Conservation (phyloP, 1,140 invertebrate species). For the Nautilus pompilius region DNA sequence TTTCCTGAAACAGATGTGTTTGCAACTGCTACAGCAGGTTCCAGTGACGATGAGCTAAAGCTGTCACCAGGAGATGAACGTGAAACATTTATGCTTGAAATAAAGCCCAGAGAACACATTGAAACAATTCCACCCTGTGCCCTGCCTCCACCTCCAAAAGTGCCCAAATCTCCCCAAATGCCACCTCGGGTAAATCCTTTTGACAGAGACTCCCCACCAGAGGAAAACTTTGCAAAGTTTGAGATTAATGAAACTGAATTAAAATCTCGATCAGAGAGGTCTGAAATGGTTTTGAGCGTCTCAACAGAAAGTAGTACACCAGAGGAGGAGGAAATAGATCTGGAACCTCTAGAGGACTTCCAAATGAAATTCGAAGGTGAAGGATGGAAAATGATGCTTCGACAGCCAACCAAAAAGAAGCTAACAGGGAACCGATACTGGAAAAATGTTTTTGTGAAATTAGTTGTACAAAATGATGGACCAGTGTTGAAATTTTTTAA, state of each 20-base stretch:
- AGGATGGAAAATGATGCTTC: constrained; percentile 96
- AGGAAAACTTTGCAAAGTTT: constrained; percentile 51
- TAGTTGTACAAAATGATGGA: constrained; percentile 57
- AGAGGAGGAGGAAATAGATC: constrained; percentile 91
- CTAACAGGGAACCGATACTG: constrained; percentile 87
- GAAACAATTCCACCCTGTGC: constrained; percentile 15
- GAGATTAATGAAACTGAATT: constrained; percentile 30
- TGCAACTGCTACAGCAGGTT: background rate
- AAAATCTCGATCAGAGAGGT: constrained; percentile 20
- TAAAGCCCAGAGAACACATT: constrained; percentile 16
- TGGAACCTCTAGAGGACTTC: constrained; percentile 89
- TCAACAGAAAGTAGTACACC: constrained; percentile 63
- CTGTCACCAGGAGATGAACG: constrained; percentile 20
- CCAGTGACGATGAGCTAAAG: constrained; percentile 17
- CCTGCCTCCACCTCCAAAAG: constrained; percentile 43
- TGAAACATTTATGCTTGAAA: constrained; percentile 33
- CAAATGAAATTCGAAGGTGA: constrained; percentile 72
- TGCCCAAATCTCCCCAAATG: constrained; percentile 51
- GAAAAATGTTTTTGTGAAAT: constrained; percentile 91
- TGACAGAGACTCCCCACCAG: constrained; percentile 64
- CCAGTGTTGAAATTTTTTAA: constrained; percentile 34
- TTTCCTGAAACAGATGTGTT: constrained; percentile 3
- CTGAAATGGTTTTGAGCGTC: constrained; percentile 23
- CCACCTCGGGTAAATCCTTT: constrained; percentile 74
- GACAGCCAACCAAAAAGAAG: constrained; percentile 97